These are phyloP conservation scores for Tillus elongatus DNA, from an alignment of 2,888 invertebrate species.

Conservation along the genomic window DNA sequence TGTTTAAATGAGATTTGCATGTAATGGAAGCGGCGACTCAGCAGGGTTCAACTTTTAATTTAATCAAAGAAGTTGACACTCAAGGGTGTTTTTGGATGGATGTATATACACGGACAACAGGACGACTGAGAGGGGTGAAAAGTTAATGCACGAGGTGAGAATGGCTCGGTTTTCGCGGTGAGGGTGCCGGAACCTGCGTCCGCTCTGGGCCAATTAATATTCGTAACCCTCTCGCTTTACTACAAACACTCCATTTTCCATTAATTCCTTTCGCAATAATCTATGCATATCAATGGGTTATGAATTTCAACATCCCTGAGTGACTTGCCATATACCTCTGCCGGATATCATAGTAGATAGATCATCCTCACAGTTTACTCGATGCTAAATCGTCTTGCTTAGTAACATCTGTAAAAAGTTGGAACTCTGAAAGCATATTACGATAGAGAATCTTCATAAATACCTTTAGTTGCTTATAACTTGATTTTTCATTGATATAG, in stretches of 20 bases:
- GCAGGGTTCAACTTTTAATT: conserved; percentile 43
- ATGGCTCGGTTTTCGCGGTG: conserved; percentile 39
- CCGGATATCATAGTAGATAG: too few relatives aligned
- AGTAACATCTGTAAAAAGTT: too few relatives aligned
- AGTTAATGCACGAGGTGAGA: conserved; percentile 40
- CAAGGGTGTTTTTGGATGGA: conserved; percentile 40
- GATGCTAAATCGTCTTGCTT: too few relatives aligned
- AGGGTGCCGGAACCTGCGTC: conserved; percentile 28
- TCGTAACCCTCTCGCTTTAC: conserved; percentile 24
- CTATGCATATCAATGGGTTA: conserved; percentile 7
- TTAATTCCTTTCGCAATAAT: background rate
- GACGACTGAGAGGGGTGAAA: conserved; percentile 21
- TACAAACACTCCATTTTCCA: background rate
- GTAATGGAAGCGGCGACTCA: conserved; percentile 38
- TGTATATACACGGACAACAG: conserved; percentile 15
- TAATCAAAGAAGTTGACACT: conserved; percentile 46
- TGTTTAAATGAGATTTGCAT: conserved; percentile 40
- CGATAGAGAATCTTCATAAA: too few relatives aligned
- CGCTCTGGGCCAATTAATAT: conserved; percentile 40
- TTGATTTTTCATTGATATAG: too few relatives aligned
- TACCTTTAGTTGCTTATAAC: too few relatives aligned
- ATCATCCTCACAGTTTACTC: too few relatives aligned
- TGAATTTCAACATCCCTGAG: background rate
- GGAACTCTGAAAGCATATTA: too few relatives aligned
- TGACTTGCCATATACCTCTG: too few relatives aligned